A percentile compares a stretch with the other conserved stretches of the same genome.
phyloP scores from a whole-genome alignment of 2,888 invertebrate genomes.

The Parnassius smintheus region DNA sequence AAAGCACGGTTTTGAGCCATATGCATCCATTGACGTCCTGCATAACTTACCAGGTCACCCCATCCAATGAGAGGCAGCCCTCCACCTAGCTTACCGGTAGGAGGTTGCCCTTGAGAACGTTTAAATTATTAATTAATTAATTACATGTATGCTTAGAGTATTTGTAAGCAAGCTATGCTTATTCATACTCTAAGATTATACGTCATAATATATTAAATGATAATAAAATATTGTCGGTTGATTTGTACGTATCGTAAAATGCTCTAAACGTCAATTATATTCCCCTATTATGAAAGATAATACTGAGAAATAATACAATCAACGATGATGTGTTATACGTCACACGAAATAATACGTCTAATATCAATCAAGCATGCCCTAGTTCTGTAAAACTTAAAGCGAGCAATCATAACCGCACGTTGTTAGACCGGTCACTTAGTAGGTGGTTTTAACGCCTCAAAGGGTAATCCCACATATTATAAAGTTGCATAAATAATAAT shows the following conservation, averaged over 20 bases:
- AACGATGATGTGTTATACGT: slow-evolving; percentile 30
- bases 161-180: no score
- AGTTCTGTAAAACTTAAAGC: slow-evolving; percentile 26
- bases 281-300: slow-evolving; percentile 10
- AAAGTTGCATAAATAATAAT: slow-evolving; percentile 13
- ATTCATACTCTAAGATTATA: no score
- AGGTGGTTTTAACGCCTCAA: slow-evolving; percentile 26
- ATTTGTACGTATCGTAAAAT: slow-evolving; percentile 4
- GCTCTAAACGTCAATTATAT: slow-evolving; percentile 7
- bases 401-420: slow-evolving; percentile 27
- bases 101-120: no score
- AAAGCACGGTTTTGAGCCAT: no score
- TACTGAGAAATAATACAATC: slow-evolving; percentile 7
- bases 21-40: no score
- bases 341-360: slow-evolving; percentile 26
- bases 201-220: no score
- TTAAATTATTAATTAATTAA: no score
- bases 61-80: no score
- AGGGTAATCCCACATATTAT: slow-evolving; percentile 14
- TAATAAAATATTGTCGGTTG: no score
- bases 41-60: no score
- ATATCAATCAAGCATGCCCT: slow-evolving; percentile 35
- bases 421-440: slow-evolving; percentile 29
- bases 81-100: no score
- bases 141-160: no score